phyloP scores from a whole-genome alignment of 2,888 invertebrate species.

The Drosophila prostipennis region DNA sequence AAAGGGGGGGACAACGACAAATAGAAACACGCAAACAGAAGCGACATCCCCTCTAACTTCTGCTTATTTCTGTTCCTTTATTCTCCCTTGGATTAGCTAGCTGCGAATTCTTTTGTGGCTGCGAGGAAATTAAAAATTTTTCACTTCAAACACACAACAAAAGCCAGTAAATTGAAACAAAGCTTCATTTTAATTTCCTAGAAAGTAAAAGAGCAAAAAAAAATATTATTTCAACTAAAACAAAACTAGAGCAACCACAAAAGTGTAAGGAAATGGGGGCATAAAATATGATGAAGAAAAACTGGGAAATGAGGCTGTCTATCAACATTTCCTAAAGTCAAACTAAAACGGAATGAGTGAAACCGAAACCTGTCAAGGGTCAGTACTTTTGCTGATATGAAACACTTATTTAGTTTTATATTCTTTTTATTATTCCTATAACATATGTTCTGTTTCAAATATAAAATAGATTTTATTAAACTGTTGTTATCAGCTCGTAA shows the following conservation, averaged over 20 bases:
- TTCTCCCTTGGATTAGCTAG: slow-evolving; percentile 56
- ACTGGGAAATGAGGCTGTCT: slow-evolving; percentile 4
- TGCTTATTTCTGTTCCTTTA: slow-evolving; percentile 6
- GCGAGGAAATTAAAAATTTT: slow-evolving; percentile 67
- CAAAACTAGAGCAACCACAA: slow-evolving; percentile 24
- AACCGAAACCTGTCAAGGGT: slow-evolving; percentile 1
- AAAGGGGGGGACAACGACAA: slow-evolving; percentile 13
- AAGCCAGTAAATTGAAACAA: slow-evolving; percentile 66
- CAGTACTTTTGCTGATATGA: slow-evolving; percentile 4
- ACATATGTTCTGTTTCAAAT: not conserved
- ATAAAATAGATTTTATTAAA: not conserved
- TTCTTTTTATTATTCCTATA: not conserved
- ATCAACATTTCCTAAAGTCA: slow-evolving; percentile 11
- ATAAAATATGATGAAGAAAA: not conserved
- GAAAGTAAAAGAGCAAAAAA: slow-evolving; percentile 36
- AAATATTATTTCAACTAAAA: slow-evolving; percentile 11
- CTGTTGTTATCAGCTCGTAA: not conserved
- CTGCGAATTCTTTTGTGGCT: slow-evolving; percentile 37
- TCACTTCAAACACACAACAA: slow-evolving; percentile 39
- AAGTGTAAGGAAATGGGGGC: slow-evolving; percentile 9
- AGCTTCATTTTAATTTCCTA: slow-evolving; percentile 69
- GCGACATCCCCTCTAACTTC: slow-evolving; percentile 7
- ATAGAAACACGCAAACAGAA: slow-evolving; percentile 12
- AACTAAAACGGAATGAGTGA: not conserved
- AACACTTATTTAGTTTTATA: not conserved